phyloP scores from a whole-genome alignment of 2,113 vertebrate genomes.

The Hippocampus barbouri region DNA sequence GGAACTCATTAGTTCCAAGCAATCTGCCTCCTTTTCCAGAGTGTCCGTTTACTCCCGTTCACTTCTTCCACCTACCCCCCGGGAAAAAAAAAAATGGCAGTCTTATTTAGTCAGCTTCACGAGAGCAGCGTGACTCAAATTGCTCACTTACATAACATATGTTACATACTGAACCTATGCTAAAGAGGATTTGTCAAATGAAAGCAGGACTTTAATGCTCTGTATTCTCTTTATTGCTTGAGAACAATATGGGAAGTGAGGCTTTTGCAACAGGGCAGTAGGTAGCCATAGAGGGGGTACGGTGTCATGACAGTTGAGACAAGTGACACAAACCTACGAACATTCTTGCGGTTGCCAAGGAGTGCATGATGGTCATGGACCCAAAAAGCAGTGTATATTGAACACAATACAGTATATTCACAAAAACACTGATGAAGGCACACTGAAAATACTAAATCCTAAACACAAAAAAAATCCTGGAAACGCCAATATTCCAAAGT shows the following conservation, averaged over 20 bases:
- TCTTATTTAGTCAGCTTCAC: slow-evolving; percentile 57
- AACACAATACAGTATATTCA: too few species aligned
- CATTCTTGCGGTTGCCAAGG: too few species aligned
- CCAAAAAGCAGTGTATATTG: too few species aligned
- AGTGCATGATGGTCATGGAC: too few species aligned
- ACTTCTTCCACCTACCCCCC: slow-evolving; percentile 27
- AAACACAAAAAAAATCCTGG: too few species aligned
- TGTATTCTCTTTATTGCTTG: neutral
- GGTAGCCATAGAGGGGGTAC: too few species aligned
- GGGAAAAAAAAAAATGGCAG: slow-evolving; percentile 7
- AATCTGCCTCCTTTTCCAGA: slow-evolving; percentile 37
- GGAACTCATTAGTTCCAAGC: slow-evolving; percentile 59
- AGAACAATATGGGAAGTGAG: neutral
- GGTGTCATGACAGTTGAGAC: too few species aligned
- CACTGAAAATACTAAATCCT: too few species aligned
- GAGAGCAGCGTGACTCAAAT: slow-evolving; percentile 51
- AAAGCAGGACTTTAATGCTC: neutral
- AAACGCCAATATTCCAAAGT: too few species aligned
- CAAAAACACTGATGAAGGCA: too few species aligned
- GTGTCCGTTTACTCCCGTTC: slow-evolving; percentile 29
- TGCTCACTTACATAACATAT: slow-evolving; percentile 50
- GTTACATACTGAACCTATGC: slow-evolving; percentile 17
- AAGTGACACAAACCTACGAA: too few species aligned
- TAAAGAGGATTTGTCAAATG: slow-evolving; percentile 21
- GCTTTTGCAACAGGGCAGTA: too few species aligned